Base-by-base conservation (phyloP, 2,113 vertebrate species). In the Polypterus senegalus region DNA sequence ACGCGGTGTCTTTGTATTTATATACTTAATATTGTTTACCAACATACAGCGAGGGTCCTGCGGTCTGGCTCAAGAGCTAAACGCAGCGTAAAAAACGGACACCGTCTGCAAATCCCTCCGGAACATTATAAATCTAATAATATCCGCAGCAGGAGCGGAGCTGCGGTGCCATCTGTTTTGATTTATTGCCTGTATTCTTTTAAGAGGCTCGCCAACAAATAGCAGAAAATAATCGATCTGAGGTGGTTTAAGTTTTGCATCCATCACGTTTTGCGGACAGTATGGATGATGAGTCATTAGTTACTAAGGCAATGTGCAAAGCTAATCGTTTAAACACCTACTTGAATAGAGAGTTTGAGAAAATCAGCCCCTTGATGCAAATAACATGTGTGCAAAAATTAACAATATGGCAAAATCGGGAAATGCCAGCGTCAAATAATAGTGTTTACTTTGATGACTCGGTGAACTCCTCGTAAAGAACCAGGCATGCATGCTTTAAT, bases 301-400 rank as follows among this genome's bases (percentile, higher is more conserved):
- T 83, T 76, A 64, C 79, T 73, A 79, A 60, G 77, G 75, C 46
- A 9, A 80, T 69, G 74, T 68, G 81, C 69, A 84, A 74, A 81
- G 73, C 7, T 53, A 66, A 65, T 70, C 74, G 70, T 64, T 72
- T 66, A 74, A 76, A 67, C 59, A 57, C 59, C 49, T 46, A 10
- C 47, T 47, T 60, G 58, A 27, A 27, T 10, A 61, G 47, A 53
- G n/a, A 52, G 53, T 59, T 49, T 51, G 47, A n/a, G 57, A 62
- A 69, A 27, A 27, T 27, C 27, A 27, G 27, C 27, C 27, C 2
- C 2, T 27, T 27, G 27, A 27, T 27, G 27, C 27, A 1, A 27
- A 27, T 27, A 27, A 27, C 27, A 27, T 27, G 27, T 27, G 27
- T 27, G 27, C 27, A 27, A 27, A 27, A 27, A 27, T 27, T 27